Evolutionary conservation across 1,140 invertebrate species (phyloP).

Genomic region (Calliopsis andreniformis): DNA sequence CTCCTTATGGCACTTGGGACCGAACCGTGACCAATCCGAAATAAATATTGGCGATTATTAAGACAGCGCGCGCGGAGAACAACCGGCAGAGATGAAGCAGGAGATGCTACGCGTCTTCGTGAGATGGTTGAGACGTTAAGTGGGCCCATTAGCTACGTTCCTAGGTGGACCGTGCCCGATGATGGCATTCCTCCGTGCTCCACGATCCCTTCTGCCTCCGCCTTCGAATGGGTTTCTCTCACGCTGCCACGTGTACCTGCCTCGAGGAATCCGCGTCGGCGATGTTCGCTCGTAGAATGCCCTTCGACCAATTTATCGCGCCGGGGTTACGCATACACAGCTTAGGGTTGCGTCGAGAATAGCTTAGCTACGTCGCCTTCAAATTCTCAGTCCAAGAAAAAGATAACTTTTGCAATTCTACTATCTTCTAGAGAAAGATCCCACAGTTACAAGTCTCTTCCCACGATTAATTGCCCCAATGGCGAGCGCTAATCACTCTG

Average conservation of each 20-base stretch:
- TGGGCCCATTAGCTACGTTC: slow-evolving; percentile 79
- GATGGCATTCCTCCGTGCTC: slow-evolving; percentile 69
- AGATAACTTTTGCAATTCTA: neutral
- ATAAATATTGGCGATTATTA: slow-evolving; percentile 82
- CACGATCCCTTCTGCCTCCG: slow-evolving; percentile 28
- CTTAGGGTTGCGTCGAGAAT: no score
- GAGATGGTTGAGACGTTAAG: slow-evolving; percentile 80
- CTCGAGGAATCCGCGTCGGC: slow-evolving; percentile 8
- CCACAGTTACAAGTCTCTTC: neutral
- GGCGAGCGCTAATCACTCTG: slow-evolving; percentile 23
- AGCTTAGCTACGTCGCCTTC: no score
- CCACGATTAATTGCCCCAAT: slow-evolving; percentile 33
- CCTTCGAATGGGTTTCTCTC: slow-evolving; percentile 44
- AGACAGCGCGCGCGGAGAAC: slow-evolving; percentile 56
- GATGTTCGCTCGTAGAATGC: neutral
- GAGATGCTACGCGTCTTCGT: slow-evolving; percentile 54
- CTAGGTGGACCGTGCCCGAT: slow-evolving; percentile 62
- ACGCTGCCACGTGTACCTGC: slow-evolving; percentile 59
- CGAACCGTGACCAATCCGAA: slow-evolving; percentile 80
- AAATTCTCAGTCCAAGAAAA: no score
- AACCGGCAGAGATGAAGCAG: slow-evolving; percentile 47
- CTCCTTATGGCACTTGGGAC: slow-evolving; percentile 76
- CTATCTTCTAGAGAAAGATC: neutral
- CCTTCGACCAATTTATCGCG: neutral
- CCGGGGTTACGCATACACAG: neutral